Base-by-base conservation (phyloP, 2,113 vertebrate species). In the Mirounga angustirostris region DNA sequence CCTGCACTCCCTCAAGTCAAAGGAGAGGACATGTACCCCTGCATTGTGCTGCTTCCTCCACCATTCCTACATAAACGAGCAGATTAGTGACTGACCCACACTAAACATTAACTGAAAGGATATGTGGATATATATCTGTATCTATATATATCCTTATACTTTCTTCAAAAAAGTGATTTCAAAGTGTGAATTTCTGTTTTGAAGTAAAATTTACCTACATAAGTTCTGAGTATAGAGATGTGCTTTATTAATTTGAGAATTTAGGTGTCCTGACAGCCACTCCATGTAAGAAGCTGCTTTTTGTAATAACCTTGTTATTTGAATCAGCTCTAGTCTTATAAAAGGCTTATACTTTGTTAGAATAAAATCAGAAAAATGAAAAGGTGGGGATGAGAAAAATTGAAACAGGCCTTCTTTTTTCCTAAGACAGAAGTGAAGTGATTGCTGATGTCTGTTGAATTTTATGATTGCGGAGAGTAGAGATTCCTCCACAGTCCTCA, bases 361-460 rank as follows among this genome's bases (percentile, higher is more conserved):
- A 81, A n/a, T 61, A 91, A 97, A 74, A 82, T 78, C 28, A 94
- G 56, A 84, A 97, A 96, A 89, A 56, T 54, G 28, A 56, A 92
- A 88, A 80, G 11, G 74, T 40, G 7, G 40, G 13, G 18, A 71
- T 76, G 79, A 78, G 12, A 26, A 69, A 85, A 50, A 52, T 24
- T 22, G 54, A 81, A 74, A 65, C 8, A 26, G 28, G 2, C 21
- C 26, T 84, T 19, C 22, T 43, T 61, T 54, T 69, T 61, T 80
- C 73, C 21, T 4, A 50, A 73, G 30, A 93, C 7, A 73, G 50
- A 71, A 76, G 30, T 69, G 22, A 67, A 84, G 19, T 58, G 54
- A 90, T 46, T 13, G 21, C 52, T 13, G 11, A 43, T 40, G 8
- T 89, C 46, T 30, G 5, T 36, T 76, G n/a, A 71, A 80, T 54